A percentile compares a stretch with the other conserved stretches of the same genome.
phyloP scores from a whole-genome alignment of 2,797 vertebrate genomes.

The Florisuga fusca region DNA sequence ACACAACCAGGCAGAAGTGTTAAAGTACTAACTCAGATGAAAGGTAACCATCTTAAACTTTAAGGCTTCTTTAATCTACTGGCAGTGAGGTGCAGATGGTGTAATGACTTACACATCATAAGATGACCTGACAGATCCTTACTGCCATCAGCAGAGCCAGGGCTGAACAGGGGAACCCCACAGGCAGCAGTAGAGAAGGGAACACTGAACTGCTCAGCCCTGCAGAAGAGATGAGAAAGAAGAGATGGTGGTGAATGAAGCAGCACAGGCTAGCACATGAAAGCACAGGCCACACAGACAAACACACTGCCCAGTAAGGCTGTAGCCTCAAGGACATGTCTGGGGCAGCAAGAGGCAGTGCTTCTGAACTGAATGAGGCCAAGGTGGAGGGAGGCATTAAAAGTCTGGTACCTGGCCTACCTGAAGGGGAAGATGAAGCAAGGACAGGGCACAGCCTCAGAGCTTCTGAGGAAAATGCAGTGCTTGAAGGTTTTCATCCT shows the following conservation, averaged over 20 bases:
- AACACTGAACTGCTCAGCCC: rapidly evolving
- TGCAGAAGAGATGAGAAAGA: neutral
- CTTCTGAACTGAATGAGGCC: neutral
- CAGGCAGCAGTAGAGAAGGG: neutral
- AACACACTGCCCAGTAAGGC: neutral
- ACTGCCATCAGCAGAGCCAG: neutral
- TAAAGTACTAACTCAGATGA: neutral
- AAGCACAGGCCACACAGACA: neutral
- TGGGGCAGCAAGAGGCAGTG: neutral
- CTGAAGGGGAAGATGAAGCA: neutral
- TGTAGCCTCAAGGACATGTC: neutral
- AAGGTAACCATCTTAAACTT: neutral
- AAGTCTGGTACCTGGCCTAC: neutral
- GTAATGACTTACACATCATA: neutral
- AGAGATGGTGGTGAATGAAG: neutral
- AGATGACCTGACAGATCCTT: neutral
- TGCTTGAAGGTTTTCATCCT: neutral
- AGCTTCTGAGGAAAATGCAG: neutral
- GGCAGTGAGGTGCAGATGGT: neutral
- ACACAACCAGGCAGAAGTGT: neutral
- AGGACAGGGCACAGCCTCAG: neutral
- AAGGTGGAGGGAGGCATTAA: neutral
- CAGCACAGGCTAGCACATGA: neutral
- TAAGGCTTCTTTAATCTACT: neutral
- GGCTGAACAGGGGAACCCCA: neutral